Conservation (phyloP, 2,888 invertebrate genomes). For the Selenia dentaria region DNA sequence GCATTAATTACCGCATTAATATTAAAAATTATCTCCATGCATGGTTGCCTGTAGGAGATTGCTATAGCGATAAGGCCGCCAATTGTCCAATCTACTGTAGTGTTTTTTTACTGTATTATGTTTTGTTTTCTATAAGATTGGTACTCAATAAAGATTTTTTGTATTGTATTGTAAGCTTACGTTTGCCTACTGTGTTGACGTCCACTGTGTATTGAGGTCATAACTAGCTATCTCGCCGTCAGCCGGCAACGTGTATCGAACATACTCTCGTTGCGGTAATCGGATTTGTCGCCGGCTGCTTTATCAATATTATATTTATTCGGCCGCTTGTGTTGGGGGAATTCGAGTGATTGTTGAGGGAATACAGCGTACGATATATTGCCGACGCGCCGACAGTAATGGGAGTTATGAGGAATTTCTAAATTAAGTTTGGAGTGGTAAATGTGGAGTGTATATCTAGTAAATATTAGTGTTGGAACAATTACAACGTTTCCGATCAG, state of each 20-base stretch:
- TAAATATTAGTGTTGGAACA: too few species aligned
- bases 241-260: not conserved
- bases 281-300: conserved; percentile 27
- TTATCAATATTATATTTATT: conserved; percentile 23
- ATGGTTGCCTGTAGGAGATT: too few species aligned
- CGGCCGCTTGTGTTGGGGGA: not conserved
- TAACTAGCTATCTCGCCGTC: not conserved
- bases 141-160: too few species aligned
- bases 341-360: not conserved
- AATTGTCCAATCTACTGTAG: too few species aligned
- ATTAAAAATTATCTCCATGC: too few species aligned
- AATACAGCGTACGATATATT: not conserved
- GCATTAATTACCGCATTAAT: too few species aligned
- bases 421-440: not conserved
- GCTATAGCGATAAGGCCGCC: too few species aligned
- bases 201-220: not conserved
- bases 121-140: too few species aligned
- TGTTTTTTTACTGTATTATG: too few species aligned
- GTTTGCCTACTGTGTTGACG: not conserved
- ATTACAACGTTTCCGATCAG: too few species aligned
- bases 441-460: too few species aligned
- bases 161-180: too few species aligned
- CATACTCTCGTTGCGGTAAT: conserved; percentile 24
- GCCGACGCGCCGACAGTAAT: conserved; percentile 2
- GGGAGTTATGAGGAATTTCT: conserved; percentile 1